Conservation (phyloP, 2,113 vertebrate species). For the Brachirus orientalis region DNA sequence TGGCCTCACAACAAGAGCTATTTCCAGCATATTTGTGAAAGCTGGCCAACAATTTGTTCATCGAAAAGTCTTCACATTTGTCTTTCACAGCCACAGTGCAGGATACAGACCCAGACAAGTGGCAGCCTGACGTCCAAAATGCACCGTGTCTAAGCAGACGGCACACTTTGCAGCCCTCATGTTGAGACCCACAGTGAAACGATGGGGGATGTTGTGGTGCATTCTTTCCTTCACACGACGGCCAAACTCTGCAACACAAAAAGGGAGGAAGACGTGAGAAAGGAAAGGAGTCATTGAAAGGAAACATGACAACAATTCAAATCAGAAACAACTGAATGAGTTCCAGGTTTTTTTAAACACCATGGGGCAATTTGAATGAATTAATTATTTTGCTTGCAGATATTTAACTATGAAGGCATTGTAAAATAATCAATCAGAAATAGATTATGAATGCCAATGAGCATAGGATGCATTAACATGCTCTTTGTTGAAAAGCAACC, state of each 20-base stretch:
- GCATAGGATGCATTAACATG: slow-evolving; percentile 46
- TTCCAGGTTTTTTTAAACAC: slow-evolving; percentile 35
- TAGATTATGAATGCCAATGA: slow-evolving; percentile 50
- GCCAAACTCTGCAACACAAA: slow-evolving; percentile 87
- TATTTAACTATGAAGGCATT: slow-evolving; percentile 1
- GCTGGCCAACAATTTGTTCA: slow-evolving; percentile 27
- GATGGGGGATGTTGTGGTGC: slow-evolving; percentile 98
- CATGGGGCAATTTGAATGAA: slow-evolving; percentile 33
- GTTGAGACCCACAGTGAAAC: slow-evolving; percentile 96
- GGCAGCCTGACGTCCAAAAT: slow-evolving; percentile 98
- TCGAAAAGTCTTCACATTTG: slow-evolving; percentile 37
- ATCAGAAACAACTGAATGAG: slow-evolving; percentile 9
- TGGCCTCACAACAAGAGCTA: background rate
- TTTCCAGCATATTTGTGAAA: slow-evolving; percentile 18
- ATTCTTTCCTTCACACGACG: slow-evolving; percentile 96
- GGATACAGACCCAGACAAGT: slow-evolving; percentile 90
- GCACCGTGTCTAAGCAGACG: slow-evolving; percentile 97
- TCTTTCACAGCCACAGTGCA: slow-evolving; percentile 4
- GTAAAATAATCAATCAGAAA: slow-evolving; percentile 22
- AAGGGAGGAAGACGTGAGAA: background rate
- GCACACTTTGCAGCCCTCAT: slow-evolving; percentile 98
- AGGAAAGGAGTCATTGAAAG: slow-evolving; percentile 9
- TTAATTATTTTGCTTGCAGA: slow-evolving; percentile 1
- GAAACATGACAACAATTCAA: slow-evolving; percentile 2
- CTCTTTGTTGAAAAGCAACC: slow-evolving; percentile 27